Base-by-base conservation (phyloP, 2,797 vertebrate genomes). In the Lutjanus argentimaculatus region DNA sequence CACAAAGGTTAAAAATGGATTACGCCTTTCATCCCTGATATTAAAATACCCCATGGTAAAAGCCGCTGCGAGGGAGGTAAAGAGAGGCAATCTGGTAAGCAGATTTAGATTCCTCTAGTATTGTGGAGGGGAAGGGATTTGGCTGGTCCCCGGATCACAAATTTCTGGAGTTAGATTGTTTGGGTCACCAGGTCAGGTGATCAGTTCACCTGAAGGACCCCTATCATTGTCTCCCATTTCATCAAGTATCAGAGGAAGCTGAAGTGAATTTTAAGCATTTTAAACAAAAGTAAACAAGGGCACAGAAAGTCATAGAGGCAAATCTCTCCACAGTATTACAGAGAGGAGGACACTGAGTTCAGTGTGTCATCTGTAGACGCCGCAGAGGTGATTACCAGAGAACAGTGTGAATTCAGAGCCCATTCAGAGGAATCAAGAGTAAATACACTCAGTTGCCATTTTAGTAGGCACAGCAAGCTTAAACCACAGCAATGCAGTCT, bases 1-100 rank as follows among this genome's bases (percentile, higher is more conserved):
- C 69, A 91, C 85, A 89, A 90, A 90, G 80, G 84, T 92, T 91
- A 90, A 87, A 91, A 90, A 90, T 79, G 83, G 89, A 94, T 92
- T 90, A 92, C 4, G 59, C 75, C 74, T 89, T 91, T 89, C 76
- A 93, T 91, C 82, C 80, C 83, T 82, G 79, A 92, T 90, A 91
- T 92, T 88, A 92, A 92, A 92, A 91, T 85, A 86, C 82, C 55
- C 85, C 46, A 66, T 63, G 67, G 58, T 89, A 89, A 91, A 88
- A 93, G 80, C 86, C 87, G 78, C 68, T 21, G 36, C 9, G 64
- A 80, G 73, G 71, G 80, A 75, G 73, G 77, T 72, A 85, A 90
- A 92, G 77, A 80, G 84, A 91, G 85, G 70, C 83, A 89, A 91
- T 93, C 87, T 93, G 89, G 88, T 91, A 89, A 92, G 84, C 84